These are phyloP conservation scores for Dendroctonus ponderosae DNA, from an alignment of 1,140 invertebrate genomes.

Conservation along the genomic window DNA sequence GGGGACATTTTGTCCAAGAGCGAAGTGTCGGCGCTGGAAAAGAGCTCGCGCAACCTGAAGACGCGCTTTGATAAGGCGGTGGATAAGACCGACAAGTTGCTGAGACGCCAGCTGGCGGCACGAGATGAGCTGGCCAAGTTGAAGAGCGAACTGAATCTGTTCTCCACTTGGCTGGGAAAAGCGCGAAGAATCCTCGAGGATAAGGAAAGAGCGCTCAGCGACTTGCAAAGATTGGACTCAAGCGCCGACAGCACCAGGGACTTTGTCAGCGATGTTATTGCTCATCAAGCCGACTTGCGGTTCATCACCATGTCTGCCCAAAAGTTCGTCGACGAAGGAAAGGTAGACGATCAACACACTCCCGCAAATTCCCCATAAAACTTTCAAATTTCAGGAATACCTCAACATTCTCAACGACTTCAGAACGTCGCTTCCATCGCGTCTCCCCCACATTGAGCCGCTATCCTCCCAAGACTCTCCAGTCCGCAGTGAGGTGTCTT, in stretches of 20 bases:
- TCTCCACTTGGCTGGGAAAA: constrained; percentile 81
- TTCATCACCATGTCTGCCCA: constrained; percentile 94
- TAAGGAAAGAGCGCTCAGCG: constrained; percentile 79
- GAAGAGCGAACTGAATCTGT: constrained; percentile 73
- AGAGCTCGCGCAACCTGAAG: constrained; percentile 78
- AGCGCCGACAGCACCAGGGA: constrained; percentile 76
- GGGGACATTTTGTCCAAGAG: constrained; percentile 86
- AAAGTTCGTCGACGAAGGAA: constrained; percentile 92
- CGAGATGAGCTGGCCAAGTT: constrained; percentile 87
- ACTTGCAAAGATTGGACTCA: constrained; percentile 70
- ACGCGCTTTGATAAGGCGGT: constrained; percentile 78
- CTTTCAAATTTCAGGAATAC: constrained; percentile 61
- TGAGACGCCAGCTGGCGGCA: constrained; percentile 73
- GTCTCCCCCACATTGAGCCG: constrained; percentile 73
- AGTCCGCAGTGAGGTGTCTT: constrained; percentile 68
- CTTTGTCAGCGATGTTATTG: constrained; percentile 91
- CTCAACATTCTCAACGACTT: constrained; percentile 80
- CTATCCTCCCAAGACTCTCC: constrained; percentile 66
- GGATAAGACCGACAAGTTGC: constrained; percentile 75
- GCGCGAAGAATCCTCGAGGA: constrained; percentile 78
- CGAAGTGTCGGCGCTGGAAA: constrained; percentile 82
- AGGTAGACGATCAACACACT: constrained; percentile 53
- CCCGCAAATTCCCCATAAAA: neutral
- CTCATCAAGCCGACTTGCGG: constrained; percentile 89
- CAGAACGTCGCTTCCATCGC: constrained; percentile 75